A percentile compares a stretch with the other conserved stretches of the same genome.
Conservation (phyloP, 2,797 vertebrate genomes). For the Anomalospiza imberbis region DNA sequence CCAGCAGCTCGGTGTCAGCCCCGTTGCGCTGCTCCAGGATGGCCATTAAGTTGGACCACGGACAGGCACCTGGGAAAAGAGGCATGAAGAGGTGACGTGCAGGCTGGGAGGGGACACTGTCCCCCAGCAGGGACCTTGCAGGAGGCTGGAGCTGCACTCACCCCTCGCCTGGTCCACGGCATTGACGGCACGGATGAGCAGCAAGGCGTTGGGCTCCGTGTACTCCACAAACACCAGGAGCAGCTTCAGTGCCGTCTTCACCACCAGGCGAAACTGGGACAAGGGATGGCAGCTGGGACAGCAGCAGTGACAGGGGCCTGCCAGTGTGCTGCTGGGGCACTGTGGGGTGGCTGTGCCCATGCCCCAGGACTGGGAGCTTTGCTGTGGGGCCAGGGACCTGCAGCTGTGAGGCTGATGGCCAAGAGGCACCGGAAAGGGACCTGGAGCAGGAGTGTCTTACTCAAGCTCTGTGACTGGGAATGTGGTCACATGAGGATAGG, state of each 20-base stretch:
- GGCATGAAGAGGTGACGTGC: fast-evolving
- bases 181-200: slow-evolving; percentile 84
- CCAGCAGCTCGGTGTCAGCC: slow-evolving; percentile 85
- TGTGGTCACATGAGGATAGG: fast-evolving
- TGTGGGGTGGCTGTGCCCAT: not conserved
- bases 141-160: slow-evolving; percentile 43
- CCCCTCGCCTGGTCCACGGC: slow-evolving; percentile 80
- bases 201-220: slow-evolving; percentile 83
- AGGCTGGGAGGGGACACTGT: not conserved
- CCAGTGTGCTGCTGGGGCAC: not conserved
- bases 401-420: not conserved
- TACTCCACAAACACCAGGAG: slow-evolving; percentile 97
- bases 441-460: not conserved
- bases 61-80: slow-evolving; percentile 70
- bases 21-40: slow-evolving; percentile 87
- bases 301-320: not conserved
- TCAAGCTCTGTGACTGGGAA: not conserved
- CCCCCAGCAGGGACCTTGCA: fast-evolving
- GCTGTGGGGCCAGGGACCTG: not conserved
- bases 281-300: not conserved
- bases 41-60: slow-evolving; percentile 85
- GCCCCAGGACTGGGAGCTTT: not conserved
- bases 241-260: slow-evolving; percentile 93
- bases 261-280: slow-evolving; percentile 89
- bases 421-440: not conserved